phyloP scores from a whole-genome alignment of 1,140 invertebrate genomes.

The Phortica variegata region DNA sequence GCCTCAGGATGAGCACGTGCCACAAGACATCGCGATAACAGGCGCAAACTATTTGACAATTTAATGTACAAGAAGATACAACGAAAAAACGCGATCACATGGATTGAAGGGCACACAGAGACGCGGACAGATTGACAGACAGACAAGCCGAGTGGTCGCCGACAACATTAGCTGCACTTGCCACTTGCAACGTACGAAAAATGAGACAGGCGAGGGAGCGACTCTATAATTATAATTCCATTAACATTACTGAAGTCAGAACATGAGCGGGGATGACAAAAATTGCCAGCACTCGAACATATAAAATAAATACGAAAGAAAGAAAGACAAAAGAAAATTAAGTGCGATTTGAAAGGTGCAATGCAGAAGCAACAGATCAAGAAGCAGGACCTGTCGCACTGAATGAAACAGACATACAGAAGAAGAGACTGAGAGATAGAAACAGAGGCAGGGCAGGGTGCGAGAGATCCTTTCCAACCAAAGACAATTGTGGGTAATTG shows the following conservation, averaged over 20 bases:
- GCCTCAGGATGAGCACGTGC: slow-evolving; percentile 32
- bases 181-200: background rate
- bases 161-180: slow-evolving; percentile 41
- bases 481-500: slow-evolving; percentile 50
- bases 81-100: background rate
- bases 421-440: too few species aligned
- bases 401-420: slow-evolving; percentile 1
- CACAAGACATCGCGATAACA: slow-evolving; percentile 35
- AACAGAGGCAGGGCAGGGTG: too few species aligned
- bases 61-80: slow-evolving; percentile 31
- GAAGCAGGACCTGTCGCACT: slow-evolving; percentile 31
- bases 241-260: slow-evolving; percentile 30
- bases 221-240: slow-evolving; percentile 53
- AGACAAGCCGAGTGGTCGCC: slow-evolving; percentile 13
- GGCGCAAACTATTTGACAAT: slow-evolving; percentile 52
- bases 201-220: slow-evolving; percentile 18
- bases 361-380: slow-evolving; percentile 4
- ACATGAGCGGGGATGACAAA: background rate
- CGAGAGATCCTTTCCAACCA: too few species aligned
- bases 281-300: too few species aligned
- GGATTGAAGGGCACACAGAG: slow-evolving; percentile 27
- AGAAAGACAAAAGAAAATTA: slow-evolving; percentile 15
- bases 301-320: too few species aligned
- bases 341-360: slow-evolving; percentile 40
- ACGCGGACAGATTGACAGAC: slow-evolving; percentile 10